These are phyloP conservation scores for Solenopsis invicta DNA, from an alignment of 1,140 invertebrate genomes.

Conservation along the genomic window DNA sequence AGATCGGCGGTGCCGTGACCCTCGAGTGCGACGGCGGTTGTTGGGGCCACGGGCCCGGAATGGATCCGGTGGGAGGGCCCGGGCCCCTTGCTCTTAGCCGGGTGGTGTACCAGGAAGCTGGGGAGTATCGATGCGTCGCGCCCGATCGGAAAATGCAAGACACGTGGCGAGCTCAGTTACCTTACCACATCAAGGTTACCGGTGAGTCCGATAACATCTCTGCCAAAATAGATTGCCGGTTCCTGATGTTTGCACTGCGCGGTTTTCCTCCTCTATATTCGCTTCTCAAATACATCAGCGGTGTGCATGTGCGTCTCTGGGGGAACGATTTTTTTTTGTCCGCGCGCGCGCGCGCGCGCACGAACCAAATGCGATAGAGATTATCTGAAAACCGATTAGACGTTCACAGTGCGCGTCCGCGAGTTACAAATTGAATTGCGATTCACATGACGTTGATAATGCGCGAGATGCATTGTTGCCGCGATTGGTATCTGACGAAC, in stretches of 20 bases:
- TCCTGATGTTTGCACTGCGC: not conserved
- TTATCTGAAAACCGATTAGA: constrained; percentile 41
- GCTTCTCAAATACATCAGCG: not conserved
- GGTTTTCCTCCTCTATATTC: not conserved
- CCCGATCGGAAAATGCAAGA: constrained; percentile 88
- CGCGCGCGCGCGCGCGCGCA: too few relatives aligned
- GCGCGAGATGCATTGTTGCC: constrained; percentile 41
- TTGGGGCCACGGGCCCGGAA: constrained; percentile 89
- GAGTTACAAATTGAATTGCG: constrained; percentile 58
- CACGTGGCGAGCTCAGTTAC: constrained; percentile 86
- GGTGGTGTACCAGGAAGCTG: constrained; percentile 92
- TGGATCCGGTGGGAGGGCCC: constrained; percentile 89
- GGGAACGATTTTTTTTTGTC: constrained; percentile 21
- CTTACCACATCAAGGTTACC: constrained; percentile 88
- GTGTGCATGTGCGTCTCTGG: not conserved
- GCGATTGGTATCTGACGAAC: constrained; percentile 63
- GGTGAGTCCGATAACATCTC: constrained; percentile 83
- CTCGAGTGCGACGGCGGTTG: constrained; percentile 92
- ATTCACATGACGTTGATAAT: constrained; percentile 48
- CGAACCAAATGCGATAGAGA: constrained; percentile 12
- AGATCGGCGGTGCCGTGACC: constrained; percentile 94
- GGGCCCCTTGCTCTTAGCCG: constrained; percentile 89
- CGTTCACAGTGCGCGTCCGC: not conserved
- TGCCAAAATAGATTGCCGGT: not conserved
- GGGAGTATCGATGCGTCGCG: constrained; percentile 91